phyloP scores from a whole-genome alignment of 2,113 vertebrate genomes.

The Plotosus lineatus region DNA sequence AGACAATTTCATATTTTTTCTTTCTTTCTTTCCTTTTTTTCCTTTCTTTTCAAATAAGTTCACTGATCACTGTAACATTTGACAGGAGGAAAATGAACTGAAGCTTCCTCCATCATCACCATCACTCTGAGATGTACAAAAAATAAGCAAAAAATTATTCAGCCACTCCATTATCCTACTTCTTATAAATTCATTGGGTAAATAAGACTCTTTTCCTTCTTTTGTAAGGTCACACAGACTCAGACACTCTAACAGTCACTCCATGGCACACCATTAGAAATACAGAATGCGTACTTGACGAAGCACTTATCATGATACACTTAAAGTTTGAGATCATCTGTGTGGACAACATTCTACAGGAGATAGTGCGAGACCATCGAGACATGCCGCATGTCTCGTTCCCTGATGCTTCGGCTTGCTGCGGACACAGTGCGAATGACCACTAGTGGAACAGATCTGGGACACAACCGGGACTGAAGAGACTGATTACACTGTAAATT shows the following conservation, averaged over 20 bases:
- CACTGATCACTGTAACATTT: neutral
- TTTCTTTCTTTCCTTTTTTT: neutral
- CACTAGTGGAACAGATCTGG: slow-evolving; percentile 30
- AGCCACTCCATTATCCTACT: slow-evolving; percentile 31
- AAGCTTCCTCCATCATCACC: slow-evolving; percentile 5
- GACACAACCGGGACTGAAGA: neutral
- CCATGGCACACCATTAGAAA: slow-evolving; percentile 30
- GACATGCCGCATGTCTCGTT: slow-evolving; percentile 62
- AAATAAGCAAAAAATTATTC: slow-evolving; percentile 4
- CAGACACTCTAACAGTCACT: slow-evolving; percentile 36
- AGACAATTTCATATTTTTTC: neutral
- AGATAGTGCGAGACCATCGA: slow-evolving; percentile 48
- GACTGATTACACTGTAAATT: neutral
- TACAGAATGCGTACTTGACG: slow-evolving; percentile 16
- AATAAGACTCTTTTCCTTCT: slow-evolving; percentile 1
- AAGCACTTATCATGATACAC: slow-evolving; percentile 16
- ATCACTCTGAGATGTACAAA: neutral
- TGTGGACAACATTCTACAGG: slow-evolving; percentile 47
- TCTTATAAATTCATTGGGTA: slow-evolving; percentile 18
- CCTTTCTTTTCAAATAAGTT: neutral
- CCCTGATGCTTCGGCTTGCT: slow-evolving; percentile 71
- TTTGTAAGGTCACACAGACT: slow-evolving; percentile 14
- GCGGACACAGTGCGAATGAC: slow-evolving; percentile 67
- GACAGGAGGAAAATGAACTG: neutral
- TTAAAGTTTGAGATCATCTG: slow-evolving; percentile 10